A percentile compares a stretch with the other conserved stretches of the same genome.
Evolutionary conservation across 2,797 vertebrate genomes (phyloP).

Genomic region (Cuculus canorus): DNA sequence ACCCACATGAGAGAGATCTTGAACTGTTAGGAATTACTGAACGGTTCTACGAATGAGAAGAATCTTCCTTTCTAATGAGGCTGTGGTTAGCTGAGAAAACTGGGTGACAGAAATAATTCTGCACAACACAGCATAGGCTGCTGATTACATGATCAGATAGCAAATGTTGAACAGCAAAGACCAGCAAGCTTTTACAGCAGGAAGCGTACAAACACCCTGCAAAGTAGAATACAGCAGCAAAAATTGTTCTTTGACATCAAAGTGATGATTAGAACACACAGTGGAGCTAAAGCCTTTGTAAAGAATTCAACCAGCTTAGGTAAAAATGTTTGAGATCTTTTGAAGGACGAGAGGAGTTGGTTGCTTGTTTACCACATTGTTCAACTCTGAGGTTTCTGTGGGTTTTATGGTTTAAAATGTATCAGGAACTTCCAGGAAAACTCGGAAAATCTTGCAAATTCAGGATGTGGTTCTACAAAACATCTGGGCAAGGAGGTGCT

Average conservation of each 20-base stretch:
- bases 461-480: not conserved
- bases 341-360: not conserved
- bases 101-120: not conserved
- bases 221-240: not conserved
- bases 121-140: not conserved
- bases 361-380: not conserved
- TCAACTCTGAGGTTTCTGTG: not conserved
- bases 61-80: not conserved
- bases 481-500: not conserved
- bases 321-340: not conserved
- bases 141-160: not conserved
- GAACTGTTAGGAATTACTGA: not conserved
- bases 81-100: not conserved
- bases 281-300: not conserved
- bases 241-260: not conserved
- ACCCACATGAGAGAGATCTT: not conserved
- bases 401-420: not conserved
- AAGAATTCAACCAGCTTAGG: not conserved
- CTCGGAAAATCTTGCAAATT: not conserved
- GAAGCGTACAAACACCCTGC: not conserved
- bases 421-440: not conserved
- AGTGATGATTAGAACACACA: not conserved
- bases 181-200: not conserved
- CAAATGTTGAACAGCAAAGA: not conserved
- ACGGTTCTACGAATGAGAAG: not conserved